Evolutionary conservation across 2,797 vertebrate genomes (phyloP), one percentile per base, ranked within the genome.

Genomic region (Selene dorsalis): DNA sequence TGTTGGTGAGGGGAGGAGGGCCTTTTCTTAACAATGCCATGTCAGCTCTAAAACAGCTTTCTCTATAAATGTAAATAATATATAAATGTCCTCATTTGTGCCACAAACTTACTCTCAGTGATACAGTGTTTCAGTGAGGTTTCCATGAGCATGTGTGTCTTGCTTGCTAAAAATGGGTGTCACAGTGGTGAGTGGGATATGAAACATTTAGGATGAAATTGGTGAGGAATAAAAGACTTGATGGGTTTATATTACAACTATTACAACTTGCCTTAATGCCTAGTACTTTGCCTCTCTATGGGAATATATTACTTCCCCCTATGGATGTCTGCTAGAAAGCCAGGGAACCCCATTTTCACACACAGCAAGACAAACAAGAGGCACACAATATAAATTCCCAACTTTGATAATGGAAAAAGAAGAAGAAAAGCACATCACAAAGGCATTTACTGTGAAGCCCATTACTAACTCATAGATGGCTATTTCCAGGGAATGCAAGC

Each of bases 201-300:
- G 43, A 86, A 89, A 87, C 82, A 90, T 92, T 88, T 43, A 91
- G 57, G 58, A 74, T 56, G 62, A 82, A 86, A 87, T 84, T 53
- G 11, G 60, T 71, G 60, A 73, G 50, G 65, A 74, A 73, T 73
- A 71, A 83, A 77, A 77, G 11, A 75, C 56, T 80, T 86, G 52
- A 75, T 84, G 74, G 82, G 64, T 63, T 79, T 83, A 45, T 55
- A 73, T 77, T 88, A 79, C 76, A 82, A 79, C 69, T 79, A 35
- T 35, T 62, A 43, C 83, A 64, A 39, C 14, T 3, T 68, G 73
- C 43, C 32, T 70, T 73, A 65, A 73, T 69, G 56, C 70, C 63
- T 8, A 16, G 53, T 66, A 22, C 60, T 82, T 72, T 80, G 50
- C 64, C 22, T 79, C 59, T 73, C 67, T 64, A 11, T 50, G 63